Evolutionary conservation across 2,888 invertebrate genomes (phyloP), one percentile per base, ranked within the genome.

Genomic region (Temnothorax rugatulus): DNA sequence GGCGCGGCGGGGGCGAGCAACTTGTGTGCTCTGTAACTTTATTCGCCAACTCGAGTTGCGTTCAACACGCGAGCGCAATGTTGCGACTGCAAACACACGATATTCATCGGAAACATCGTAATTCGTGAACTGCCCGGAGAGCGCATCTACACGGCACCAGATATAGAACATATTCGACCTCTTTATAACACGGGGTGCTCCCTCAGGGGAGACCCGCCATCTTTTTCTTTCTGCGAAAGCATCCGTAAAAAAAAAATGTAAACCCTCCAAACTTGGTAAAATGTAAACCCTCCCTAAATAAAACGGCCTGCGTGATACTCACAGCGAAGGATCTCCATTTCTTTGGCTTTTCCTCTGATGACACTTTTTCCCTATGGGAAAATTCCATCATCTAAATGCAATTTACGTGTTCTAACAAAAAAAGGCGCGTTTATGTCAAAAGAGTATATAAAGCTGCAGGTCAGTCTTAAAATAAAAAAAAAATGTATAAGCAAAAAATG

Each of bases 71-170:
- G 52, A 83, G 50, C 44, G 41, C 34, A 13, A 9, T 68, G 47
- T 66, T 66, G 54, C 76, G 66, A 64, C n/a, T 50, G 68, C 68
- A 77, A 83, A 68, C 79, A 34, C 77, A 77, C 59, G 77, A 64
- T 75, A 47, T 54, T 79, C 52, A 69, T 61, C 54, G 79, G 38
- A 13, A 81, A 81, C 79, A 71, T 71, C 59, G 71, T 71, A 71
- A 81, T 81, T 71, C 47, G 71, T 25, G 38, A 81, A 73, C 38
- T 38, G 47, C 50, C 4, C 34, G 21, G 21, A 18, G 38, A 25
- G 9, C 8, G n/a, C 68, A 66, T 52, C 52, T 66, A 25, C 44
- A 38, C 41, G 9, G 18, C 25, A 25, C 29, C 29, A 25, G 1
- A 1, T 25, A 29, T 15, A 29, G 13, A 71, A 47, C 69, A 47